A percentile compares a stretch with the other conserved stretches of the same genome.
phyloP scores from a whole-genome alignment of 2,797 vertebrate species.

The Labeo calbasu region DNA sequence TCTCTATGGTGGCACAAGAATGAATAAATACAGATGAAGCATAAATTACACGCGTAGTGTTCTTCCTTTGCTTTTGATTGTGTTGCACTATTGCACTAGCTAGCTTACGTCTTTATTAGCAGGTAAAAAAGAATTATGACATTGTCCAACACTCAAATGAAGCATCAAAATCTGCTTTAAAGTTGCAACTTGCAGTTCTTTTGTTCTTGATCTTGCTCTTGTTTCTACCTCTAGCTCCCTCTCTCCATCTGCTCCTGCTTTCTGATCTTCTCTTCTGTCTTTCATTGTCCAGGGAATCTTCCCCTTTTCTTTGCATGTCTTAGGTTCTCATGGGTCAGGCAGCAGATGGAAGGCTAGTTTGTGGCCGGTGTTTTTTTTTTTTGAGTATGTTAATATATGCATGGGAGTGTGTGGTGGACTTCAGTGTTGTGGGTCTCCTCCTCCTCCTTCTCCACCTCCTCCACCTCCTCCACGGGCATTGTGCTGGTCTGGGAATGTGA shows the following conservation, averaged over 20 bases:
- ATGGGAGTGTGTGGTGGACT: slow-evolving; percentile 77
- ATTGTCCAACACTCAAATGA: too few relatives aligned
- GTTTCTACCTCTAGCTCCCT: background rate
- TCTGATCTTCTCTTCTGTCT: slow-evolving; percentile 38
- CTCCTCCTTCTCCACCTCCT: slow-evolving; percentile 35
- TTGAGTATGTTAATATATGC: slow-evolving; percentile 67
- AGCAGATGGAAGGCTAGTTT: slow-evolving; percentile 73
- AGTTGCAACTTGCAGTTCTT: background rate
- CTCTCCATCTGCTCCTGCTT: slow-evolving; percentile 30
- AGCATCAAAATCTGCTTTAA: background rate
- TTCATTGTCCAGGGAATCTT: slow-evolving; percentile 14
- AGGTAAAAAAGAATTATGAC: too few relatives aligned
- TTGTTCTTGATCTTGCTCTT: background rate
- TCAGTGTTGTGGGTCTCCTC: slow-evolving; percentile 66
- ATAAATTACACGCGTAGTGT: too few relatives aligned
- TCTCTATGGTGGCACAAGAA: too few relatives aligned
- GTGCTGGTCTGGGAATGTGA: slow-evolving; percentile 68
- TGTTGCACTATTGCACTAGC: too few relatives aligned
- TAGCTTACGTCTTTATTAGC: too few relatives aligned
- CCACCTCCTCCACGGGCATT: slow-evolving; percentile 51
- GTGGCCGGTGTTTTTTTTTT: slow-evolving; percentile 48
- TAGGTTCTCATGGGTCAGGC: slow-evolving; percentile 46
- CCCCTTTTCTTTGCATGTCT: slow-evolving; percentile 5
- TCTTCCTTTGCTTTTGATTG: too few relatives aligned
- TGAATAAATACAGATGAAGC: too few relatives aligned